Base-by-base conservation (phyloP, 2,113 vertebrate species). In the Peromyscus maniculatus region DNA sequence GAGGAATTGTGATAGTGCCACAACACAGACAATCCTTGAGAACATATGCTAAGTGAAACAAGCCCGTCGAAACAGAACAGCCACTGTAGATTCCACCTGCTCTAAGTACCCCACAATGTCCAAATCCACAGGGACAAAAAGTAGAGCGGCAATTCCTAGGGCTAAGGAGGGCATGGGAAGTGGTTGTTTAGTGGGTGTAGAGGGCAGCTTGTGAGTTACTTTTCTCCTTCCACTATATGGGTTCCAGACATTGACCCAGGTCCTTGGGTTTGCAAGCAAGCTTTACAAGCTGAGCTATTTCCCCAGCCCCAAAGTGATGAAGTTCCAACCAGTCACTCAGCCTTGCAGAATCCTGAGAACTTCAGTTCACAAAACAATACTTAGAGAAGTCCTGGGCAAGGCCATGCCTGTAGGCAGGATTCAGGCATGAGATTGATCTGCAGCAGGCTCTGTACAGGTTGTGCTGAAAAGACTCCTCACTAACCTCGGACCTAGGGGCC, bases 341-440 rank as follows among this genome's bases (percentile, higher is more conserved):
- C 24, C n/a, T 67, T 87, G 26, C 33, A 87, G 39, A 87, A 67
- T 67, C 19, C 62, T 49, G 19, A 49, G 83, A 66, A 87, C 67
- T 86, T 86, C 26, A 66, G 59, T 86, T 67, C 43, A 33, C 43
- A 87, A 64, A 46, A 39, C 49, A n/a, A 19, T 71, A 57, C 2
- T 80, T 11, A 12, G 82, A 52, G 64, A 59, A 3, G 75, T 46
- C 90, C 87, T 72, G 66, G 9, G 79, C 21, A 24, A 77, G 19
- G 3, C 8, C 89, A 84, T 96, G 99, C 99, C 99, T 99, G 88
- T 26, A 36, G 98, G 95, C 96, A 99, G 99, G 94, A 99, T 95
- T n/a, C 97, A 99, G 33, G 98, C 89, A 95, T 99, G 99, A 98
- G 99, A 99, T 3, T 96, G 77, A 31, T 99, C 99, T 55, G 98